Conservation (phyloP, 2,888 invertebrate species). For the Trachelus troglodyta region DNA sequence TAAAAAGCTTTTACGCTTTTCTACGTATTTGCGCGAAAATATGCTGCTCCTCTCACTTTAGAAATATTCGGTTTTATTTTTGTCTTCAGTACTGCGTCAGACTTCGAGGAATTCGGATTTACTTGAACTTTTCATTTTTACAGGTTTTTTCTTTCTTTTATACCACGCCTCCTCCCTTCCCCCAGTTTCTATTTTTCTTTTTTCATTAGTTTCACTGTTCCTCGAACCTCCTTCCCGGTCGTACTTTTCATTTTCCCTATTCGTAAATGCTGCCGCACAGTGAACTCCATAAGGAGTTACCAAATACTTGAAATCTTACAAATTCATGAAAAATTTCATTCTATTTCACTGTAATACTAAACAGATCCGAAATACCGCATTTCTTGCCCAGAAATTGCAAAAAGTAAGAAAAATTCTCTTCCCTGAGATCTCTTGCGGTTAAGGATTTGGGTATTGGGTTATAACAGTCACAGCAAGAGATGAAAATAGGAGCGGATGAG, state of each 20-base stretch:
- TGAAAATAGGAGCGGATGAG: not conserved
- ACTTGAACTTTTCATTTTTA: not conserved
- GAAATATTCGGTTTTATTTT: not conserved
- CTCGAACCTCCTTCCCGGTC: not conserved
- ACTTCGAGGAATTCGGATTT: not conserved
- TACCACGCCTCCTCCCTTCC: not conserved
- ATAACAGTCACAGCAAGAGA: not conserved
- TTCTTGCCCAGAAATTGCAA: not conserved
- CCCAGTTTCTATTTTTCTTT: not conserved
- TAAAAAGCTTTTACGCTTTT: not conserved
- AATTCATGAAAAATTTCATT: not conserved
- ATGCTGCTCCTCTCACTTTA: not conserved
- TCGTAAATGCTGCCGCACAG: not conserved
- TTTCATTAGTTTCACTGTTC: not conserved
- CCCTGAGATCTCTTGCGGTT: not conserved
- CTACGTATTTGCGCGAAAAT: not conserved
- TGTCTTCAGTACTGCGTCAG: not conserved
- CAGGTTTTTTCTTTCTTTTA: not conserved
- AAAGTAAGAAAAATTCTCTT: not conserved
- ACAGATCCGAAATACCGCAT: not conserved
- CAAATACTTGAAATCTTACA: not conserved
- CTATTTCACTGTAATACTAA: not conserved
- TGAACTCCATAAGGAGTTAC: not conserved
- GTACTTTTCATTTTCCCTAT: not conserved
- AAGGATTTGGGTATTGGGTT: not conserved